Conservation (phyloP, 2,797 vertebrate species). For the Chaunax sp. region DNA sequence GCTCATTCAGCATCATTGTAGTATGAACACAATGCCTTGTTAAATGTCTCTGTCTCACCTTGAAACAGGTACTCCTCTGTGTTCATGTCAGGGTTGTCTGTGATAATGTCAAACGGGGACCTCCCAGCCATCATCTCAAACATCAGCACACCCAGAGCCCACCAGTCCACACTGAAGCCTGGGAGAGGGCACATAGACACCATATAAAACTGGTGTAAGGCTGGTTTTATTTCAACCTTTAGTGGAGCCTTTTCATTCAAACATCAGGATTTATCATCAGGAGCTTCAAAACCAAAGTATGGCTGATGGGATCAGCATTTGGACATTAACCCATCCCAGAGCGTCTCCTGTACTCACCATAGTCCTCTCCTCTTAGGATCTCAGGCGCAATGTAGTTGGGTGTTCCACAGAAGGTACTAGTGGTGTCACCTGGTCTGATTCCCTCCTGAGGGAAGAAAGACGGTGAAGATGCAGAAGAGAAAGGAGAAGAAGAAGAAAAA, state of each 20-base stretch:
- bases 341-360: constrained; percentile 84
- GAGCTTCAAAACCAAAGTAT: not conserved
- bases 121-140: constrained; percentile 99
- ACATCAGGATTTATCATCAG: too few relatives aligned
- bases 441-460: constrained; percentile 87
- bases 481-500: not conserved
- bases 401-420: constrained; percentile 98
- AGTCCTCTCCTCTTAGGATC: constrained; percentile 97
- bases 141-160: constrained; percentile 98
- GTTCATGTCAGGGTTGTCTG: constrained; percentile 99
- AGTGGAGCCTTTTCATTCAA: too few relatives aligned
- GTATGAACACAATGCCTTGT: not conserved
- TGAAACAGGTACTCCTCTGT: constrained; percentile 99
- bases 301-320: not conserved
- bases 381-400: constrained; percentile 99
- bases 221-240: too few relatives aligned
- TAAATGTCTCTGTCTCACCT: constrained; percentile 81
- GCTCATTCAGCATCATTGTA: not conserved
- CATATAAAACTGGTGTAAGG: too few relatives aligned
- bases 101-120: constrained; percentile 98
- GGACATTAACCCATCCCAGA: not conserved
- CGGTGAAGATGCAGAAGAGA: not conserved
- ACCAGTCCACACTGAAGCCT: constrained; percentile 99
- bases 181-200: not conserved
- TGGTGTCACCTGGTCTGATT: constrained; percentile 96